Evolutionary conservation across 2,113 vertebrate species (phyloP), one percentile per base, ranked within the genome.

Genomic region (Rhinogobius similis): DNA sequence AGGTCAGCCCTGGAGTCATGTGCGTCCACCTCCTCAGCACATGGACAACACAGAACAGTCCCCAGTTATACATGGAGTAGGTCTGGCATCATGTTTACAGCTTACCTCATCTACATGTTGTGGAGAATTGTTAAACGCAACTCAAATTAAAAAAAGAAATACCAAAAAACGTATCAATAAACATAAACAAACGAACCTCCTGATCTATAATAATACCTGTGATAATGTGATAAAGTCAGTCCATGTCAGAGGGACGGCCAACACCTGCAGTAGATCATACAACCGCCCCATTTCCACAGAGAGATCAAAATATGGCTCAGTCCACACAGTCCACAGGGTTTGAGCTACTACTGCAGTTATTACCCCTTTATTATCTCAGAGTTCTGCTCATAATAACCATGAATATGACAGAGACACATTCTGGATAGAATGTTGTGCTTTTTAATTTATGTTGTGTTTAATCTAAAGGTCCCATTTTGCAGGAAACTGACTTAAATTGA

Each of bases 231-330:
- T 21, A 50, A 50, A 26, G 23, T 55, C 23, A 5, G 50, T 52
- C 21, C 21, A 52, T 52, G 10, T 52, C 53, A 56, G 24, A 59
- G 18, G 27, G 16, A 20, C 11, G 18, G 9, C 18, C 27, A 36
- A 79, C 39, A 69, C 75, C 67, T 74, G 65, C 74, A 26, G 73
- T 78, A 72, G 78, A 82, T 78, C 39, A 20, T 68, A 62, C 56
- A 64, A 82, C 48, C 69, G 20, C 18, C 29, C 58, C 58, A 36
- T 38, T 32, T 61, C 58, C 58, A 38, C 29, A 27, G 36, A 38
- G 16, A n/a, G 1, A n/a, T 38, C 21, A n/a, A 36, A 55, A 36
- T 36, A 61, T 61, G 58, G 58, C 55, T 58, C 55, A 58, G 21
- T 29, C 21, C 48, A 23, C 53, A 26, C 2, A 27, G 24, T 56